phyloP scores from a whole-genome alignment of 2,888 invertebrate genomes.

The Ecdyonurus torrentis region DNA sequence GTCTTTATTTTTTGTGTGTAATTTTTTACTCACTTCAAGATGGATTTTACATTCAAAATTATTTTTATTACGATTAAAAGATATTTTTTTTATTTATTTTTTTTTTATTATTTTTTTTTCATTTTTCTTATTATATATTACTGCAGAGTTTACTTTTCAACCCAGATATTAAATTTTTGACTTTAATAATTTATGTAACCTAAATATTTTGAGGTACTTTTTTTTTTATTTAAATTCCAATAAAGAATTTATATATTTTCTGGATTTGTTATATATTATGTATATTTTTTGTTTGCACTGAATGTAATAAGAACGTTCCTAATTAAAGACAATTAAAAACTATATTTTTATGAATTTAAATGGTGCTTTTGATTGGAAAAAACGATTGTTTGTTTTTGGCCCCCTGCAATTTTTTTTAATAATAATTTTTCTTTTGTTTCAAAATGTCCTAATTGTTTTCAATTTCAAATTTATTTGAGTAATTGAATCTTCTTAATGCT shows the following conservation, averaged over 20 bases:
- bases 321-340: not conserved
- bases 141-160: not conserved
- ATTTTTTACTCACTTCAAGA: not conserved
- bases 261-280: not conserved
- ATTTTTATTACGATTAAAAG: not conserved
- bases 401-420: not conserved
- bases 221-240: not conserved
- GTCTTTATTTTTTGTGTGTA: not conserved
- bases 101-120: not conserved
- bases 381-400: not conserved
- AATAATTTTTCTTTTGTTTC: not conserved
- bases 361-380: too few relatives aligned
- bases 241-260: not conserved
- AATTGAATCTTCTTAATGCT: too few relatives aligned
- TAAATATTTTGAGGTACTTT: not conserved
- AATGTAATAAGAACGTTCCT: not conserved
- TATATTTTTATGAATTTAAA: too few relatives aligned
- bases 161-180: too few relatives aligned
- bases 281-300: not conserved
- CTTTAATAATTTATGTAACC: not conserved
- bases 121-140: not conserved
- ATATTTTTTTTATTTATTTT: not conserved
- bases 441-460: too few relatives aligned
- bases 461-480: too few relatives aligned
- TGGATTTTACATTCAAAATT: not conserved